phyloP scores from a whole-genome alignment of 2,888 invertebrate genomes.

The Limnephilus marmoratus region DNA sequence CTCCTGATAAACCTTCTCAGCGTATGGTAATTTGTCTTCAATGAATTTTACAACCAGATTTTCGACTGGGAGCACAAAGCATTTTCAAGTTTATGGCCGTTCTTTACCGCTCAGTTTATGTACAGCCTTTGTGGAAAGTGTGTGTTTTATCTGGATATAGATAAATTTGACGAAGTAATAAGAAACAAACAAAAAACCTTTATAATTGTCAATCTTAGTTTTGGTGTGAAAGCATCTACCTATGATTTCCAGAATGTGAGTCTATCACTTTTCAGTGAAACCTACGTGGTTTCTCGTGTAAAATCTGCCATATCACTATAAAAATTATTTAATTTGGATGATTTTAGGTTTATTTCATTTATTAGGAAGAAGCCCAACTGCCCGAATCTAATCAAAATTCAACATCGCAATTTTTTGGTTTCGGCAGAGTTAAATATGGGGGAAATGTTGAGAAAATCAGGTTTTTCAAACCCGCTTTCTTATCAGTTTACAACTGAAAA shows the following conservation, averaged over 20 bases:
- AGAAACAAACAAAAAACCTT: neutral
- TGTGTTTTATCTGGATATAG: neutral
- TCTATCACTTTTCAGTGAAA: no score
- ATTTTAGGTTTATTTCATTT: neutral
- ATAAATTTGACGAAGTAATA: neutral
- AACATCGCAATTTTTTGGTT: neutral
- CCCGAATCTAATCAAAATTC: no score
- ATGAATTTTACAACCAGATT: conserved; percentile 11
- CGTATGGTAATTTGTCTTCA: neutral
- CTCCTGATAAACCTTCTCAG: neutral
- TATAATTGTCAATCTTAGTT: neutral
- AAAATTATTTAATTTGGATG: neutral
- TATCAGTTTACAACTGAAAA: no score
- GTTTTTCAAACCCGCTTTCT: neutral
- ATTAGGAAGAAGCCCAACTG: no score
- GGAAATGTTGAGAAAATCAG: neutral
- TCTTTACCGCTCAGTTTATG: neutral
- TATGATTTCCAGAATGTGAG: neutral
- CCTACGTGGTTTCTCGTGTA: no score
- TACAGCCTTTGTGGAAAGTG: neutral
- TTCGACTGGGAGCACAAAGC: neutral
- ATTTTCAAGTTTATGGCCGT: conserved; percentile 6
- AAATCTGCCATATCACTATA: neutral
- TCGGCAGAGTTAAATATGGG: no score
- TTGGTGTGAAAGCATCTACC: neutral